Percentiles rank a stretch among this genome's conserved stretches.
phyloP scores from a whole-genome alignment of 1,140 invertebrate genomes.

The Pissodes strobi region DNA sequence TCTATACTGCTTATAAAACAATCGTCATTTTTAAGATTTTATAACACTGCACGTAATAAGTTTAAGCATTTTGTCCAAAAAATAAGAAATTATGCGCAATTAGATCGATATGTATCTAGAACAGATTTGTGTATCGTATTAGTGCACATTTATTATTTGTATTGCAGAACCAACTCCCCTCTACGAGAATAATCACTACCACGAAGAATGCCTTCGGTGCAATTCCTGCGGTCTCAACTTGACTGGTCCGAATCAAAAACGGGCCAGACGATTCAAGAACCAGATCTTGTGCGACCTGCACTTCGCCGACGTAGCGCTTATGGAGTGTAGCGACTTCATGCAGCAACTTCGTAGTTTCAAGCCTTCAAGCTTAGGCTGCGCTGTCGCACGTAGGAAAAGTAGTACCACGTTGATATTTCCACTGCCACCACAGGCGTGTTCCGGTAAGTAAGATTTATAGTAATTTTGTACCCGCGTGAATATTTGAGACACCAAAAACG shows the following conservation, averaged over 20 bases:
- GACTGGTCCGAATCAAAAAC: constrained; percentile 86
- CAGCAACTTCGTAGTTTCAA: constrained; percentile 94
- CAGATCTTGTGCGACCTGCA: constrained; percentile 89
- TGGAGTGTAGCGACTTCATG: constrained; percentile 96
- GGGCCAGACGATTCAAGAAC: constrained; percentile 76
- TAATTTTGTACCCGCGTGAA: too few relatives aligned
- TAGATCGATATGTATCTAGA: too few relatives aligned
- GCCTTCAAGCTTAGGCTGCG: constrained; percentile 90
- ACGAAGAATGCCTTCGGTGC: constrained; percentile 94
- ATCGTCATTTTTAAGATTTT: too few relatives aligned
- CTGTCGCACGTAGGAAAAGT: constrained; percentile 87
- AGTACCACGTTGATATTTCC: constrained; percentile 94
- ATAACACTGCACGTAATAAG: too few relatives aligned
- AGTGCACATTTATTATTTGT: too few relatives aligned
- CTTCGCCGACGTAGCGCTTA: constrained; percentile 91
- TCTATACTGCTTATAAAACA: too few relatives aligned
- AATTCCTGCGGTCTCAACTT: constrained; percentile 92
- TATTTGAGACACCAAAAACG: too few relatives aligned
- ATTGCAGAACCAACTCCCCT: constrained; percentile 88
- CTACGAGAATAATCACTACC: constrained; percentile 93
- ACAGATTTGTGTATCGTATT: too few relatives aligned
- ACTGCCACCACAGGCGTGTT: constrained; percentile 89
- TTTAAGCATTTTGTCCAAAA: too few relatives aligned
- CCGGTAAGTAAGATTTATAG: constrained; percentile 82
- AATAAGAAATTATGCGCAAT: too few relatives aligned